Percentiles rank a stretch among this genome's conserved stretches.
Conservation (phyloP, 2,888 invertebrate genomes). For the Hypena proboscidalis region DNA sequence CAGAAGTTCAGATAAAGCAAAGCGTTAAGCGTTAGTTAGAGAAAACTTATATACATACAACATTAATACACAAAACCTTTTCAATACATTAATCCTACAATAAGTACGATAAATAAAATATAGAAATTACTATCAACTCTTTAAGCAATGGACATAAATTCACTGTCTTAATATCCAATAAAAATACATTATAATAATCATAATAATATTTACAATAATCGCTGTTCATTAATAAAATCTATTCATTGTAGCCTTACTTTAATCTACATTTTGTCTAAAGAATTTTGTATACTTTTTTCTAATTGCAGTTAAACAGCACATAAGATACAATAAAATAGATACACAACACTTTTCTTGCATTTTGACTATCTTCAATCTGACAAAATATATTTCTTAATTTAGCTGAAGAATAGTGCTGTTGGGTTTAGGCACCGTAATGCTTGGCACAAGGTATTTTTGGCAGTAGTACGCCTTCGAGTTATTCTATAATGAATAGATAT, state of each 20-base stretch:
- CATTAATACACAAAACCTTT: conserved; percentile 66
- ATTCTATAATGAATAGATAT: conserved; percentile 39
- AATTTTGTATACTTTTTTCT: conserved; percentile 23
- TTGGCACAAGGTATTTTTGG: conserved; percentile 44
- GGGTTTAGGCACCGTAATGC: conserved; percentile 35
- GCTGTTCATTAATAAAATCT: conserved; percentile 49
- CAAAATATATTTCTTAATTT: conserved; percentile 39
- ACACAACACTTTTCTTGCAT: conserved; percentile 36
- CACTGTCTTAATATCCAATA: conserved; percentile 60
- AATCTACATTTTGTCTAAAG: conserved; percentile 26
- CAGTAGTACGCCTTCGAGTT: conserved; percentile 28
- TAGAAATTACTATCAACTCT: conserved; percentile 49
- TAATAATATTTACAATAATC: conserved; percentile 69
- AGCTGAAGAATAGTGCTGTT: conserved; percentile 29
- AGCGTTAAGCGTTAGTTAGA: conserved; percentile 67
- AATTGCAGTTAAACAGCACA: conserved; percentile 32
- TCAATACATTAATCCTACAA: conserved; percentile 58
- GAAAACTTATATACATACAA: conserved; percentile 66
- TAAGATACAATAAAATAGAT: conserved; percentile 33
- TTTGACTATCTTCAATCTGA: conserved; percentile 27
- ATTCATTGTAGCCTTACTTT: conserved; percentile 46
- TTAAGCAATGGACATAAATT: conserved; percentile 71
- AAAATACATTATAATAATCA: conserved; percentile 58
- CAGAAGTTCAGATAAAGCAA: conserved; percentile 61
- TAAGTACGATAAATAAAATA: conserved; percentile 68